Conservation (phyloP, 2,888 invertebrate genomes). For the Lucinisca nassula region DNA sequence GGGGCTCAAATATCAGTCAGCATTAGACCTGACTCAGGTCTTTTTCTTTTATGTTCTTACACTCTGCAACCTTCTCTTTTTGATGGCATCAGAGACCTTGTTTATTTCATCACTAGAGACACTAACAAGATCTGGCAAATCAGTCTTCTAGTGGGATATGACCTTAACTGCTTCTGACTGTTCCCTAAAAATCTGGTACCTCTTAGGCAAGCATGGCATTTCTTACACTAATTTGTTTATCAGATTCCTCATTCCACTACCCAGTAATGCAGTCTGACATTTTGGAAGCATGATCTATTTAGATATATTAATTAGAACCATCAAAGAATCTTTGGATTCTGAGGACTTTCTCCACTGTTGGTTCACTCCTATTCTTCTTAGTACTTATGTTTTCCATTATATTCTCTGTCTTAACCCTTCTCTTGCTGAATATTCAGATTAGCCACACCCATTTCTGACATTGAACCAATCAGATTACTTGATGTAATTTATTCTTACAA, state of each 20-base stretch:
- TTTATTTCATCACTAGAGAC: neutral
- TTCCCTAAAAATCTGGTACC: neutral
- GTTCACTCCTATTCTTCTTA: no score
- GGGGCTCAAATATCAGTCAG: no score
- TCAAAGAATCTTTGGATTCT: neutral
- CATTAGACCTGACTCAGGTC: no score
- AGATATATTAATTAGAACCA: constrained; percentile 7
- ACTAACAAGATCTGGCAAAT: neutral
- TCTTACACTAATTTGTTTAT: constrained; percentile 46
- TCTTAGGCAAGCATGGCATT: constrained; percentile 29
- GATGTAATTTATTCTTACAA: no score
- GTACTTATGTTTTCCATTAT: no score
- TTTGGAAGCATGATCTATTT: neutral
- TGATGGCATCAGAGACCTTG: neutral
- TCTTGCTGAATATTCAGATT: no score
- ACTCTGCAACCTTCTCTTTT: neutral
- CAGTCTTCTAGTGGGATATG: neutral
- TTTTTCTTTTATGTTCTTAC: neutral
- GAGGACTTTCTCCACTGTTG: neutral
- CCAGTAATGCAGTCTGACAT: neutral
- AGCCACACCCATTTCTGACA: no score
- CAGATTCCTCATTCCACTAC: constrained; percentile 3
- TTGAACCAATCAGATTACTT: no score
- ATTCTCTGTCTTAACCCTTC: no score
- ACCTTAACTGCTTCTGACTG: neutral